Base-by-base conservation (phyloP, 2,113 vertebrate genomes). In the Myotis brandtii region DNA sequence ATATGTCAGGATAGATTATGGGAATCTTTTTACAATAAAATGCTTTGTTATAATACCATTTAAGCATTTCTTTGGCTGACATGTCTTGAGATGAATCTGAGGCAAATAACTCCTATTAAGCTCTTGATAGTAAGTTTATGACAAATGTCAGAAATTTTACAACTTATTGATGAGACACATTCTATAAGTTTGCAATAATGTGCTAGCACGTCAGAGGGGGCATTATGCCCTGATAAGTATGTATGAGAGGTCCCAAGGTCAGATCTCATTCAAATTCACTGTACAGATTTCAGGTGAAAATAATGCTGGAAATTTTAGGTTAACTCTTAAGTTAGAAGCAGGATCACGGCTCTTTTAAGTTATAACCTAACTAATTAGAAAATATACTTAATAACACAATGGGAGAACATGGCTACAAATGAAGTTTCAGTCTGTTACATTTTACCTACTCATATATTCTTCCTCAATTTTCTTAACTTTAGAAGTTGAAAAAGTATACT, bases 21-120 rank as follows among this genome's bases (percentile, higher is more conserved):
- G 84, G 69, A 94, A 17, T 89, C 7, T 23, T 43, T 72, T 25
- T n/a, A 80, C 64, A 59, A 70, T 37, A 70, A 59, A 90, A 86
- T 16, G 1, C 2, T 95, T 82, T 40, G 4, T n/a, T 54, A 13
- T n/a, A 84, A 77, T 52, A 30, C 6, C 9, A 25, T 76, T 91
- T 94, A 59, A 56, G 16, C 14, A 48, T 80, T 46, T 86, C 20
- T 92, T 96, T 69, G 30, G 20, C 20, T 83, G 86, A 93, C 43
- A 37, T 75, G 18, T 66, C 34, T 66, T 56, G 5, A 62, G 30
- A 81, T 23, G 13, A 90, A 76, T 76, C 16, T 86, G 9, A 46
- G 16, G 3, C 11, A 76, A 48, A 46, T 64, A 40, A 27, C 4
- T 5, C 20, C 17, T 20, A 52, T 83, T 32, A 48, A 94, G 70